These are phyloP conservation scores for Muscidifurax raptorellus DNA, from an alignment of 1,140 invertebrate genomes.

Conservation along the genomic window DNA sequence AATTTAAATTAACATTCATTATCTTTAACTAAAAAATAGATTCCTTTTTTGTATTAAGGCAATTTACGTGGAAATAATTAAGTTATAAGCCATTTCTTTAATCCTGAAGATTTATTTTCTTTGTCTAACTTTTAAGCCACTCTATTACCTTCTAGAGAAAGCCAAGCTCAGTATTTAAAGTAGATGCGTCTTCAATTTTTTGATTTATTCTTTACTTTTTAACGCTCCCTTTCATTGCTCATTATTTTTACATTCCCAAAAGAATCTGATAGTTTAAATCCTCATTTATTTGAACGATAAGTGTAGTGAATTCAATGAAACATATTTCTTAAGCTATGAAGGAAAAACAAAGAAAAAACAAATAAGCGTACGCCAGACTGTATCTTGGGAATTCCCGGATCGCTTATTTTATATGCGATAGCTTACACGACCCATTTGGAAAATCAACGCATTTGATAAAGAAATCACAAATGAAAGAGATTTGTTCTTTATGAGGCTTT, in stretches of 20 bases:
- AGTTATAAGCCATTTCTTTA: not conserved
- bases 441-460: not conserved
- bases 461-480: not conserved
- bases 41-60: too few species aligned
- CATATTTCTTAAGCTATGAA: not conserved
- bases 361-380: not conserved
- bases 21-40: too few species aligned
- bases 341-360: too few species aligned
- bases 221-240: too few species aligned
- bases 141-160: not conserved
- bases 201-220: not conserved
- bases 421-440: not conserved
- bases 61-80: constrained; percentile 21
- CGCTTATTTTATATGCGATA: not conserved
- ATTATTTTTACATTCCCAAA: not conserved
- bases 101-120: constrained; percentile 17
- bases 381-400: not conserved
- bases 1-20: too few species aligned
- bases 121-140: constrained; percentile 10
- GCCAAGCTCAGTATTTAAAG: constrained; percentile 15
- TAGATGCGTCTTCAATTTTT: not conserved
- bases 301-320: not conserved
- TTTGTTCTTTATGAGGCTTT: too few species aligned
- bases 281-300: not conserved
- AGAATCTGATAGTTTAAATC: not conserved